Evolutionary conservation across 2,797 vertebrate genomes (phyloP).

Genomic region (Synanceia verrucosa): DNA sequence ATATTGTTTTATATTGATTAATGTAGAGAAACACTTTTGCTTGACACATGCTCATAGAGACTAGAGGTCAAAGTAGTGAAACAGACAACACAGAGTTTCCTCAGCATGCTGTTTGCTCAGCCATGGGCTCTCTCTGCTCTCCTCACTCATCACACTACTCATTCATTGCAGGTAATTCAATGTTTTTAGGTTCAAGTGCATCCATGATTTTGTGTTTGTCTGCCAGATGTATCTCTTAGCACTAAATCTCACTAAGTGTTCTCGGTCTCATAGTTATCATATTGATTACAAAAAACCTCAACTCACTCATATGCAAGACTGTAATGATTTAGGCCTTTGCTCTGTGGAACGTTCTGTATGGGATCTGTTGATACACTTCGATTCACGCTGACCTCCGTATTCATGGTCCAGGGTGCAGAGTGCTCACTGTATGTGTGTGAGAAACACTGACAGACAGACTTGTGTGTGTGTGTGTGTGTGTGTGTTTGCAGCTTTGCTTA

Average conservation of each 20-base stretch:
- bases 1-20: background rate
- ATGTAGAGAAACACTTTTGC: background rate
- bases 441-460: background rate
- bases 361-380: background rate
- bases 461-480: background rate
- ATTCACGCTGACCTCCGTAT: background rate
- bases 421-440: background rate
- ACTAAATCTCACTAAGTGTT: background rate
- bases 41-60: background rate
- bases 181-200: background rate
- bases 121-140: background rate
- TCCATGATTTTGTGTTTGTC: background rate
- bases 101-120: background rate
- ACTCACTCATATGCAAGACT: background rate
- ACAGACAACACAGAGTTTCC: background rate
- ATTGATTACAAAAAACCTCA: background rate
- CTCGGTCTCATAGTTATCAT: background rate
- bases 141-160: background rate
- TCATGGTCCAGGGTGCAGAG: background rate
- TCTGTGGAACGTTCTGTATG: background rate
- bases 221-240: background rate
- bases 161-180: background rate
- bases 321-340: background rate
- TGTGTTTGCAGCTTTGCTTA: background rate
- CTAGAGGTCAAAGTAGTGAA: background rate